Evolutionary conservation across 2,113 vertebrate species (phyloP).

Genomic region (Larimichthys polyactis): DNA sequence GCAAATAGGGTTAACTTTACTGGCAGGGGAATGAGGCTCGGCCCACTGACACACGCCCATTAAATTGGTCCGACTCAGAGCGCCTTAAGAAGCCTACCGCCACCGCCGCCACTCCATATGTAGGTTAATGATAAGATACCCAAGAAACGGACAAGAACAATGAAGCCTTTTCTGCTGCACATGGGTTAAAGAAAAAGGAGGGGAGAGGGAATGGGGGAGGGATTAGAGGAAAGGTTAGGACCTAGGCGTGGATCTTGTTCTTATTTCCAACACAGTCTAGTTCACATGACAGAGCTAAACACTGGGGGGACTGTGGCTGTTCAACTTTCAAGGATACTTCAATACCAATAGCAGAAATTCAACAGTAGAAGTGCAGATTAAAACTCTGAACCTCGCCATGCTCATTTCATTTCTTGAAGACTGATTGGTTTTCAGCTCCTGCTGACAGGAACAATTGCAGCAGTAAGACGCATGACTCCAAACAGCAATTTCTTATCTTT

Average conservation of each 20-base stretch:
- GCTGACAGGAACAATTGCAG: background rate
- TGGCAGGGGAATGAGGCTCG: constrained; percentile 36
- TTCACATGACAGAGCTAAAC: constrained; percentile 67
- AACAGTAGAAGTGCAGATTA: background rate
- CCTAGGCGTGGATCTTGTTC: constrained; percentile 61
- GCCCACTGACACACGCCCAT: constrained; percentile 45
- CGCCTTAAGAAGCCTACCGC: constrained; percentile 69
- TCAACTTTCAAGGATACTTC: background rate
- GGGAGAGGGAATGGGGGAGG: constrained; percentile 31
- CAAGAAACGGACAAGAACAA: constrained; percentile 78
- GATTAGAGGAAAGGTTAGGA: constrained; percentile 79
- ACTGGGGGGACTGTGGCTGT: constrained; percentile 30
- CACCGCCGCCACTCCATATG: constrained; percentile 68
- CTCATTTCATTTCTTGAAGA: background rate
- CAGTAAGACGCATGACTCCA: background rate
- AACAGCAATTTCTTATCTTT: background rate
- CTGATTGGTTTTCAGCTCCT: background rate
- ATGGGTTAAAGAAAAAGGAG: constrained; percentile 65
- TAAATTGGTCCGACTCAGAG: constrained; percentile 51
- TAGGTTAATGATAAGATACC: constrained; percentile 83
- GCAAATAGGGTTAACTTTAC: constrained; percentile 69
- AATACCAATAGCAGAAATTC: background rate
- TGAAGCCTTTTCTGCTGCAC: constrained; percentile 79
- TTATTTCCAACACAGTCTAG: constrained; percentile 41
- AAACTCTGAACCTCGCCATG: background rate